These are phyloP conservation scores for Tenthredo amoena DNA, from an alignment of 2,888 invertebrate species.

Conservation along the genomic window DNA sequence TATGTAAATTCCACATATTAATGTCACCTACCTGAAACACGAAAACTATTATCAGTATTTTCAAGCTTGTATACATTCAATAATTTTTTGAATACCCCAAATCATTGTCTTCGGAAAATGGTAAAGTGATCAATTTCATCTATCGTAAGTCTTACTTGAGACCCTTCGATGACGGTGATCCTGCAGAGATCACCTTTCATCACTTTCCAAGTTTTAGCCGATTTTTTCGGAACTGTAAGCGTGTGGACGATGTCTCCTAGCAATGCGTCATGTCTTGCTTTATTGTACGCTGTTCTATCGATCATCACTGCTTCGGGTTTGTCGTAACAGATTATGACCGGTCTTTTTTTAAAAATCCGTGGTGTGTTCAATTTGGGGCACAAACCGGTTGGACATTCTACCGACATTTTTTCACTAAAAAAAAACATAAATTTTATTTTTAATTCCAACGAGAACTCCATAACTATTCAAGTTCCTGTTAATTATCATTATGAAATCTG, in stretches of 20 bases:
- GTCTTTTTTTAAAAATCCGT: conserved; percentile 54
- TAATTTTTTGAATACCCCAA: neutral
- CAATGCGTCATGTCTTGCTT: conserved; percentile 71
- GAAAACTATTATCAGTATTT: neutral
- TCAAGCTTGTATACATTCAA: neutral
- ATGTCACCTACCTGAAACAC: conserved; percentile 75
- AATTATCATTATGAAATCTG: neutral
- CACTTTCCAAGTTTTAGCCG: conserved; percentile 77
- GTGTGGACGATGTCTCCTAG: conserved; percentile 70
- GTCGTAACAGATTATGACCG: conserved; percentile 76
- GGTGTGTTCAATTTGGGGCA: conserved; percentile 58
- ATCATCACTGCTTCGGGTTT: conserved; percentile 73
- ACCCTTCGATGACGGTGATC: conserved; percentile 76
- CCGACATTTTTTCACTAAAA: conserved; percentile 4
- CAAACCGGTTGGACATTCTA: conserved; percentile 54
- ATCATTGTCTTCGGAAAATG: neutral
- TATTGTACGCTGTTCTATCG: conserved; percentile 71
- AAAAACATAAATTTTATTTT: neutral
- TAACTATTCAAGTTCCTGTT: neutral
- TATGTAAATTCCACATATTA: conserved; percentile 79
- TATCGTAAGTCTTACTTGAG: conserved; percentile 69
- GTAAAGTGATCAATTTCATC: neutral
- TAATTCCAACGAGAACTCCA: neutral
- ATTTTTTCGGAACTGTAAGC: conserved; percentile 74
- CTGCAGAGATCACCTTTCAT: conserved; percentile 77